phyloP scores from a whole-genome alignment of 2,113 vertebrate species.

The Diadophis punctatus region DNA sequence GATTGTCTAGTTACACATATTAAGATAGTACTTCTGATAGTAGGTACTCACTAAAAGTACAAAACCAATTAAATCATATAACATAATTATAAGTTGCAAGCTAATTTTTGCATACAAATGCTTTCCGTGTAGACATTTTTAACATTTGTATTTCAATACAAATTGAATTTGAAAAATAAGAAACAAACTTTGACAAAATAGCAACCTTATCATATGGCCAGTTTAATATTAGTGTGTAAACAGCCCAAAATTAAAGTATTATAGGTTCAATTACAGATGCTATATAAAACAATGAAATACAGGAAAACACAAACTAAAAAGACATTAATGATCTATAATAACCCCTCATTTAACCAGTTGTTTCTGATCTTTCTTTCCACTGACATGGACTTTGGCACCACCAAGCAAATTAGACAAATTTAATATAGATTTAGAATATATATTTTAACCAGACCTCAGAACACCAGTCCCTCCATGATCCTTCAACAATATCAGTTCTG shows the following conservation, averaged over 20 bases:
- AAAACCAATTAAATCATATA: not conserved
- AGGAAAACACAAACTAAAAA: not conserved
- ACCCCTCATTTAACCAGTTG: not conserved
- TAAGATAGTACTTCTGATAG: not conserved
- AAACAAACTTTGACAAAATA: not conserved
- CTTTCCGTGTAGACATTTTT: not conserved
- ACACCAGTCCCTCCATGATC: not conserved
- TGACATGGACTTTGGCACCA: not conserved
- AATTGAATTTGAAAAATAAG: not conserved
- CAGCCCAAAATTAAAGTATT: not conserved
- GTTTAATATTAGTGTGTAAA: not conserved
- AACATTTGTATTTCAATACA: too few species aligned
- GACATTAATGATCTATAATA: not conserved
- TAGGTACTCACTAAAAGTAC: not conserved
- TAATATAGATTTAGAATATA: not conserved
- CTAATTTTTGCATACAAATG: not conserved
- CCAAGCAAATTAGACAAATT: not conserved
- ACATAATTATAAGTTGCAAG: not conserved
- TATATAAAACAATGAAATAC: not conserved
- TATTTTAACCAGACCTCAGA: not conserved
- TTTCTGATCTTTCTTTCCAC: not conserved
- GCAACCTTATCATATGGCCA: not conserved
- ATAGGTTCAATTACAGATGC: not conserved
- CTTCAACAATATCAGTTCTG: not conserved
- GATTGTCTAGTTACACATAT: not conserved